Conservation (phyloP, 1,140 invertebrate species). For the Dryas iulia region DNA sequence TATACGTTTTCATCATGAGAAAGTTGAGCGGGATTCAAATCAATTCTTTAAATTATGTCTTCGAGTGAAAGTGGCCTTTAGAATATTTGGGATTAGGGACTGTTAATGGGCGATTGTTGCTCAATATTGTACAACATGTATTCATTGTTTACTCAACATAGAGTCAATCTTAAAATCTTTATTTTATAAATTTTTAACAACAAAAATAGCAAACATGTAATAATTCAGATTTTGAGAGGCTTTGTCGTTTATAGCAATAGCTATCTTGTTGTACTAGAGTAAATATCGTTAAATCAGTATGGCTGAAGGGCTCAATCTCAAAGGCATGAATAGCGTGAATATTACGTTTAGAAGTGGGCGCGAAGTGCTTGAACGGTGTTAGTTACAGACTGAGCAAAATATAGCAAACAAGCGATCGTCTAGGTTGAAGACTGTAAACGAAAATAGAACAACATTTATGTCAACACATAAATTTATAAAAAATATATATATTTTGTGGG, state of each 20-base stretch:
- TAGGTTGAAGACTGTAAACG: constrained; percentile 29
- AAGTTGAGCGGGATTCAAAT: constrained; percentile 70
- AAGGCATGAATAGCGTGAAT: constrained; percentile 47
- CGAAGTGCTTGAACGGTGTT: constrained; percentile 57
- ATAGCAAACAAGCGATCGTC: constrained; percentile 72
- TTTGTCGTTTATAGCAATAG: constrained; percentile 39
- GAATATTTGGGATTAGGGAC: constrained; percentile 13
- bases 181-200: no score
- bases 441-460: background rate
- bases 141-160: constrained; percentile 19
- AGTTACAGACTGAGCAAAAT: constrained; percentile 61
- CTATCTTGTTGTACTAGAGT: constrained; percentile 51
- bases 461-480: background rate
- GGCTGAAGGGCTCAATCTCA: constrained; percentile 42
- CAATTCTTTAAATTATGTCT: constrained; percentile 56
- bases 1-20: constrained; percentile 70
- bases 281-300: constrained; percentile 62
- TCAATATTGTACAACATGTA: constrained; percentile 4
- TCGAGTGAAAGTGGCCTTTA: constrained; percentile 64
- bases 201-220: constrained; percentile 6
- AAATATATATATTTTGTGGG: no score
- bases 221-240: constrained; percentile 38
- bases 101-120: constrained; percentile 11
- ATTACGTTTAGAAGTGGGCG: constrained; percentile 52
- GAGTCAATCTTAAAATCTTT: background rate